Evolutionary conservation across 2,797 vertebrate species (phyloP).

Genomic region (Cynopterus sphinx): DNA sequence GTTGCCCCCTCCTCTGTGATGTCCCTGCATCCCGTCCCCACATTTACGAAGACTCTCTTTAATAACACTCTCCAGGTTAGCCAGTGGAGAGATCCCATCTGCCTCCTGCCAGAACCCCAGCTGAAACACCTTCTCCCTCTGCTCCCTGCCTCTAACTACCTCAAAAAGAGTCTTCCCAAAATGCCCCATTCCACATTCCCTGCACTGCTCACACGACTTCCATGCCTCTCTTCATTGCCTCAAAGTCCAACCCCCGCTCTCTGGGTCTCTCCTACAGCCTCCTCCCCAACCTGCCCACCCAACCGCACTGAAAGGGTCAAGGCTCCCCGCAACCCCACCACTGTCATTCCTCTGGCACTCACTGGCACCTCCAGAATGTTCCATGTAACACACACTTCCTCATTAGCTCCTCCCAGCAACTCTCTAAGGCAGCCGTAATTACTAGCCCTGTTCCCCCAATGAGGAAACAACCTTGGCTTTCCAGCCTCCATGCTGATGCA

Average conservation of each 20-base stretch:
- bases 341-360: background rate
- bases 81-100: background rate
- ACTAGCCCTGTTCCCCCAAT: background rate
- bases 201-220: background rate
- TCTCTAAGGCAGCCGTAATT: background rate
- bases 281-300: no score
- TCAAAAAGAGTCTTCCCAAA: background rate
- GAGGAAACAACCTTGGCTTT: background rate
- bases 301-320: background rate
- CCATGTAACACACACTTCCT: accelerated
- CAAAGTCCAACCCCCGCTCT: background rate
- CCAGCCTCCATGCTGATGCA: accelerated
- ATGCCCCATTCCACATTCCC: accelerated
- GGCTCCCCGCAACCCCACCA: no score
- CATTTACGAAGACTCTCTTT: background rate
- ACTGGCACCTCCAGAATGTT: background rate
- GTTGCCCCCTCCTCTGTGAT: background rate
- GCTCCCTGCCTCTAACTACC: background rate
- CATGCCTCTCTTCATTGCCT: accelerated
- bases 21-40: background rate
- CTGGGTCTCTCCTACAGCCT: background rate
- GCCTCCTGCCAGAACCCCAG: background rate
- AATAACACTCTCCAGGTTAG: background rate
- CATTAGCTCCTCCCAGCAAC: background rate
- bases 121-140: background rate